Conservation (phyloP, 2,113 vertebrate genomes). For the Neodontobutis hainanensis region DNA sequence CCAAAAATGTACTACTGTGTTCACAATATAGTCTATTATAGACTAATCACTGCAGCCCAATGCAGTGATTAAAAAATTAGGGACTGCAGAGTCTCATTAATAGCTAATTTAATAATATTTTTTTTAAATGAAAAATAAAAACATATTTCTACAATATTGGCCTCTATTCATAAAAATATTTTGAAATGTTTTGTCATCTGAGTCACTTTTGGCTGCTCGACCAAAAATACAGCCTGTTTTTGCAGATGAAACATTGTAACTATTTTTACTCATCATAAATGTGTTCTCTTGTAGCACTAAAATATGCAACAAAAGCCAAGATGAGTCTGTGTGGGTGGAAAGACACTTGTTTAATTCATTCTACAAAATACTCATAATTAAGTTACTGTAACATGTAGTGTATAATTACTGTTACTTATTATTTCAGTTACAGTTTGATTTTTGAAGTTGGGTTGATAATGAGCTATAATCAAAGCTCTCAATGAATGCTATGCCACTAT, state of each 20-base stretch:
- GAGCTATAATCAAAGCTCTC: conserved; percentile 1
- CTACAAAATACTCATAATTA: background rate
- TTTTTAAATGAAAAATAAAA: too few species aligned
- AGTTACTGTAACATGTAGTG: background rate
- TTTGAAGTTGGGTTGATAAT: background rate
- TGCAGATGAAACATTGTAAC: background rate
- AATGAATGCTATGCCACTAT: conserved; percentile 8
- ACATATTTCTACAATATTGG: too few species aligned
- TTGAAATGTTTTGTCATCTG: background rate
- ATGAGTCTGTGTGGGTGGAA: background rate
- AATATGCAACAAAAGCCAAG: background rate
- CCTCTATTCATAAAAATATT: too few species aligned
- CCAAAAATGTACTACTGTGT: too few species aligned
- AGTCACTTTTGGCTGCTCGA: background rate
- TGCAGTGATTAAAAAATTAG: too few species aligned
- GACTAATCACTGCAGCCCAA: too few species aligned
- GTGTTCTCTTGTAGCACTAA: background rate
- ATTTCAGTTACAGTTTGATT: background rate
- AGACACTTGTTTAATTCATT: background rate
- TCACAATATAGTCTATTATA: too few species aligned
- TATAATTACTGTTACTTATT: background rate
- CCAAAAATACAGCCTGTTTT: background rate
- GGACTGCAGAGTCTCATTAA: too few species aligned
- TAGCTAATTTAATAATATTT: too few species aligned
- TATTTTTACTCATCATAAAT: background rate